Conservation (phyloP, 2,888 invertebrate genomes). For the Steinernema scapterisci region DNA sequence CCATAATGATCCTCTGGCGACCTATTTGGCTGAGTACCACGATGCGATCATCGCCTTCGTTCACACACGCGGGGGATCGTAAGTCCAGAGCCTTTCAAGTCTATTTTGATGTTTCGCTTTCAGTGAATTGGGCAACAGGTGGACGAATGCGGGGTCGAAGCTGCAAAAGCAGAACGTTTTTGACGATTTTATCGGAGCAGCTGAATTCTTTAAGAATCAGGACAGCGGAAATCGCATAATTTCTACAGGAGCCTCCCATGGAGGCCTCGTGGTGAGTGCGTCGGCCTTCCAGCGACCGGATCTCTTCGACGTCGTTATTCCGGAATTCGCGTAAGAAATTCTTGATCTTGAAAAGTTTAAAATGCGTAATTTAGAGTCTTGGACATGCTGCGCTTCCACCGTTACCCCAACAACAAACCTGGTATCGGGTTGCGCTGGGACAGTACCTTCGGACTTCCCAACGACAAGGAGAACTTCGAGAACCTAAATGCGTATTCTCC, state of each 20-base stretch:
- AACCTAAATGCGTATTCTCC: background rate
- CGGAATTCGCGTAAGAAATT: conserved; percentile 85
- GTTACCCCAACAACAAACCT: background rate
- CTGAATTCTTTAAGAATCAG: conserved; percentile 81
- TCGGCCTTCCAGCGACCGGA: conserved; percentile 93
- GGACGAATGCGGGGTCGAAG: conserved; percentile 90
- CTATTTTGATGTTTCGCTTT: background rate
- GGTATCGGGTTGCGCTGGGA: background rate
- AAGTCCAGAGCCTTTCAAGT: background rate
- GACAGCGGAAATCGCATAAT: conserved; percentile 72
- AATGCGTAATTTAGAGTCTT: conserved; percentile 76
- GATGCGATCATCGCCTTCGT: background rate
- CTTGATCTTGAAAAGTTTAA: background rate
- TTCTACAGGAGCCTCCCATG: conserved; percentile 85
- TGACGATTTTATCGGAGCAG: conserved; percentile 92
- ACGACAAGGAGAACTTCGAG: conserved; percentile 81
- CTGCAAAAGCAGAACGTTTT: conserved; percentile 95
- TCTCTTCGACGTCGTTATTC: conserved; percentile 87
- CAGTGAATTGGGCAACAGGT: conserved; percentile 67
- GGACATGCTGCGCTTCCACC: conserved; percentile 87
- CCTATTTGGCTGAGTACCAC: background rate
- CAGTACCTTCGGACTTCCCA: conserved; percentile 91
- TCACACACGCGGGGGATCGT: background rate
- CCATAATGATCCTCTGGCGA: conserved; percentile 75
- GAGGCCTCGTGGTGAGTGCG: conserved; percentile 91